A percentile compares a stretch with the other conserved stretches of the same genome.
These are phyloP conservation scores for Alethe diademata DNA, from an alignment of 2,113 vertebrate species.

Conservation along the genomic window DNA sequence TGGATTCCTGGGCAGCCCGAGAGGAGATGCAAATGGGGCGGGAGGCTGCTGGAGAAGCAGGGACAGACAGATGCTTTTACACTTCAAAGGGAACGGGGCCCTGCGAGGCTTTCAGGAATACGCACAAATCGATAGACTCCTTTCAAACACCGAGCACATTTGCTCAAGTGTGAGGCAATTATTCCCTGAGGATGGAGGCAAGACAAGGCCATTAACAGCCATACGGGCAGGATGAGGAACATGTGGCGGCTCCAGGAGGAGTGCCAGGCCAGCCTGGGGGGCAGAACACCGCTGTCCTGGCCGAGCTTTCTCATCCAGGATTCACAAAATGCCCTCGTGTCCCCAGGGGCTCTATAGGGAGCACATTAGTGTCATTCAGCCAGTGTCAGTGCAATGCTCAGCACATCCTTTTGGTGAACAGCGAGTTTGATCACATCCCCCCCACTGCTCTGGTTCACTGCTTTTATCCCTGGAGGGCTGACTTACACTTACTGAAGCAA, in stretches of 20 bases:
- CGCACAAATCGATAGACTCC: constrained; percentile 27
- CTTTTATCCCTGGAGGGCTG: neutral
- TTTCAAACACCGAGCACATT: constrained; percentile 53
- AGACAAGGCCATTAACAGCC: constrained; percentile 43
- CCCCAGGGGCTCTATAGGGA: neutral
- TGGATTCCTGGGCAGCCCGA: neutral
- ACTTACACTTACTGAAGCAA: neutral
- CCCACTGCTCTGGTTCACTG: neutral
- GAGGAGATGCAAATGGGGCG: neutral
- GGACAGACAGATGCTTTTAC: constrained; percentile 50
- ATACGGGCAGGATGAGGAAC: neutral
- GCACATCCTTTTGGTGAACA: neutral
- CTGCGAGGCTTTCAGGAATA: constrained; percentile 11
- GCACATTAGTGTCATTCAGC: neutral
- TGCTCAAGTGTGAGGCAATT: constrained; percentile 59
- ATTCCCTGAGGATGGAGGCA: constrained; percentile 26
- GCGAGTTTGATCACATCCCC: neutral
- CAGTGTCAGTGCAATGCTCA: neutral
- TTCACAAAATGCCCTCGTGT: neutral
- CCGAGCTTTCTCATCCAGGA: neutral
- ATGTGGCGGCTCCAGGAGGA: neutral
- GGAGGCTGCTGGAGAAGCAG: neutral
- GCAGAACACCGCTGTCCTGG: neutral
- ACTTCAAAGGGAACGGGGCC: constrained; percentile 44
- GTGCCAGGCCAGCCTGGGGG: neutral